These are phyloP conservation scores for Microtus richardsoni DNA, from an alignment of 2,113 vertebrate genomes.

Conservation along the genomic window DNA sequence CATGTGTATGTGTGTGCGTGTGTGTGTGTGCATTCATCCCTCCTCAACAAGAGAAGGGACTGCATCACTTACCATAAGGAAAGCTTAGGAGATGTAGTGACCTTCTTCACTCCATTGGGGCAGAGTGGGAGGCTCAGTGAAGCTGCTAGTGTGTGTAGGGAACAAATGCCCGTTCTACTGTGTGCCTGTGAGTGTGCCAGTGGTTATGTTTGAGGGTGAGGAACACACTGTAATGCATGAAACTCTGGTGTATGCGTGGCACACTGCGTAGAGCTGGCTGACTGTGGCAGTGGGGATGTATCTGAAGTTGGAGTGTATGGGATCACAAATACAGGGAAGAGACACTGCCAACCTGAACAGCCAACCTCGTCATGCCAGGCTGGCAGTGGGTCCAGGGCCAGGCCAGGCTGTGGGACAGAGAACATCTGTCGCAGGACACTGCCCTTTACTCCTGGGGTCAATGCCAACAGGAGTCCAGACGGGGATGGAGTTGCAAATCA, in stretches of 20 bases:
- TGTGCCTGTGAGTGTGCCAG: background rate
- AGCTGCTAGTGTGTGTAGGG: background rate
- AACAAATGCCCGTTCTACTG: background rate
- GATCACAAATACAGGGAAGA: background rate
- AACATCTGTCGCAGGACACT: background rate
- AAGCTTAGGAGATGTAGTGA: background rate
- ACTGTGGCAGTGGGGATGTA: background rate
- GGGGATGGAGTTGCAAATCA: background rate
- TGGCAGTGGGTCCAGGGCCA: background rate
- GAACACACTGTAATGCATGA: background rate
- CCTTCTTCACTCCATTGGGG: background rate
- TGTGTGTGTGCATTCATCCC: background rate
- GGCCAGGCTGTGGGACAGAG: background rate
- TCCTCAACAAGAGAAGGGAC: background rate
- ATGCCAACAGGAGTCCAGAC: background rate
- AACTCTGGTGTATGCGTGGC: background rate
- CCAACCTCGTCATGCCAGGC: background rate
- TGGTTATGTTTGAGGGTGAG: background rate
- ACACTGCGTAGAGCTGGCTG: accelerated
- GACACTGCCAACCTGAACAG: background rate
- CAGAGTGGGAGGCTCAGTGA: background rate
- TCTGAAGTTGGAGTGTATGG: background rate
- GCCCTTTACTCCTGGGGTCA: background rate
- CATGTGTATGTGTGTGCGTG: background rate
- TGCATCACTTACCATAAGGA: background rate